phyloP scores from a whole-genome alignment of 2,113 vertebrate genomes.

The Aspiorhynchus laticeps region DNA sequence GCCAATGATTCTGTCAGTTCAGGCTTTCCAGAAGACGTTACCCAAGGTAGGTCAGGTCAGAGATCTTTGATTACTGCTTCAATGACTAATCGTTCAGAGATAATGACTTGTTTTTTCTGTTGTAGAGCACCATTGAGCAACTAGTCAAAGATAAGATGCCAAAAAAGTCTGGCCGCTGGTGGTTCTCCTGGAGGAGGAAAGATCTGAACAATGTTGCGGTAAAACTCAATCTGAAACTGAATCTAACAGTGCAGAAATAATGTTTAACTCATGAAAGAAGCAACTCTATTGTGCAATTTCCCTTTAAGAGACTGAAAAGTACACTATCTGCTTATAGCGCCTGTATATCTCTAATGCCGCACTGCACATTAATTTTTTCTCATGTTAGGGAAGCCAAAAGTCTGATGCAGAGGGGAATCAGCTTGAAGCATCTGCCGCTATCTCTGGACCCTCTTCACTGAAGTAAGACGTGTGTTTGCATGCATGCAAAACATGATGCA shows the following conservation, averaged over 20 bases:
- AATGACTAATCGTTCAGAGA: background rate
- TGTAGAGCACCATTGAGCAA: slow-evolving; percentile 80
- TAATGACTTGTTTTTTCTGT: background rate
- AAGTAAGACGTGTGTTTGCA: slow-evolving; percentile 68
- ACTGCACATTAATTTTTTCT: slow-evolving; percentile 4
- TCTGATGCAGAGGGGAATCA: slow-evolving; percentile 58
- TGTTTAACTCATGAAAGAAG: background rate
- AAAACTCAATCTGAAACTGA: background rate
- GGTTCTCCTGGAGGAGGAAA: slow-evolving; percentile 90
- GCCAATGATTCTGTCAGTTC: slow-evolving; percentile 90
- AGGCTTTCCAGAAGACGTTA: slow-evolving; percentile 89
- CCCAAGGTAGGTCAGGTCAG: slow-evolving; percentile 81
- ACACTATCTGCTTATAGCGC: background rate
- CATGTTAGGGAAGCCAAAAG: slow-evolving; percentile 68
- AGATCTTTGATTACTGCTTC: background rate
- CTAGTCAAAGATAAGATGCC: slow-evolving; percentile 92
- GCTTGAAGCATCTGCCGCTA: slow-evolving; percentile 7
- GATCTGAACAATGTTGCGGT: slow-evolving; percentile 76
- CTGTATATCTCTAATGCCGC: background rate
- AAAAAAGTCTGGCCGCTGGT: slow-evolving; percentile 88
- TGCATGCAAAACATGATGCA: background rate
- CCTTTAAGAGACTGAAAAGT: background rate
- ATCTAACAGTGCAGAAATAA: background rate
- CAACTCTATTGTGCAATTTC: background rate
- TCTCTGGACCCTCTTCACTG: slow-evolving; percentile 53